Evolutionary conservation across 1,140 invertebrate genomes (phyloP).

Genomic region (Pseudomyrmex cubaensis): DNA sequence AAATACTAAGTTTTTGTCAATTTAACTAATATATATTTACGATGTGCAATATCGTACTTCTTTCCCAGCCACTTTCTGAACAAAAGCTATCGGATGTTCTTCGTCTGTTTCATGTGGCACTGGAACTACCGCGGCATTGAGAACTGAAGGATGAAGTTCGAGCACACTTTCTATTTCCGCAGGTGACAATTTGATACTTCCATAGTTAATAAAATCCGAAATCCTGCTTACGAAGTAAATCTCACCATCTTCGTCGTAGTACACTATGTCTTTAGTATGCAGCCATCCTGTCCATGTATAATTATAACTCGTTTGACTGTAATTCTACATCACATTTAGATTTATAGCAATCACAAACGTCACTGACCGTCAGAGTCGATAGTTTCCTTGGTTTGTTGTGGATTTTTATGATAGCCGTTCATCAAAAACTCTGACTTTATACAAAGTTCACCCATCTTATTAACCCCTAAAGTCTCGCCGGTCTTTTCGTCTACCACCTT

Average conservation of each 20-base stretch:
- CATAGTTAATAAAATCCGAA: slow-evolving; percentile 87
- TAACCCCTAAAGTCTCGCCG: slow-evolving; percentile 76
- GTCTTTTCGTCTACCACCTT: slow-evolving; percentile 81
- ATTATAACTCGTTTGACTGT: no score
- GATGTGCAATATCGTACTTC: slow-evolving; percentile 69
- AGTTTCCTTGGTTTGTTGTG: slow-evolving; percentile 82
- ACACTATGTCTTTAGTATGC: slow-evolving; percentile 80
- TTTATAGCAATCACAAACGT: neutral
- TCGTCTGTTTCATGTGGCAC: slow-evolving; percentile 87
- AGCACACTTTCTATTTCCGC: slow-evolving; percentile 87
- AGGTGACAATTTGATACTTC: slow-evolving; percentile 65
- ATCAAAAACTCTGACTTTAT: slow-evolving; percentile 77
- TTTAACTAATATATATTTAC: neutral
- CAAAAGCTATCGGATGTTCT: slow-evolving; percentile 88
- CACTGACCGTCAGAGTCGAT: slow-evolving; percentile 85
- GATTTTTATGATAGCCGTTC: slow-evolving; percentile 73
- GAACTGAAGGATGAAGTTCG: slow-evolving; percentile 87
- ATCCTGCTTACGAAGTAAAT: slow-evolving; percentile 86
- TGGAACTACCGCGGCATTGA: slow-evolving; percentile 89
- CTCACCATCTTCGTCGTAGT: slow-evolving; percentile 82
- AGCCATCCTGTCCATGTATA: slow-evolving; percentile 66
- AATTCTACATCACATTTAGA: no score
- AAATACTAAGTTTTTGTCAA: neutral
- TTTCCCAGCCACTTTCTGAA: slow-evolving; percentile 79
- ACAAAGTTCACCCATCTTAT: slow-evolving; percentile 81